Evolutionary conservation across 1,140 invertebrate species (phyloP), one percentile per base, ranked within the genome.

Genomic region (Mamestra configurata): DNA sequence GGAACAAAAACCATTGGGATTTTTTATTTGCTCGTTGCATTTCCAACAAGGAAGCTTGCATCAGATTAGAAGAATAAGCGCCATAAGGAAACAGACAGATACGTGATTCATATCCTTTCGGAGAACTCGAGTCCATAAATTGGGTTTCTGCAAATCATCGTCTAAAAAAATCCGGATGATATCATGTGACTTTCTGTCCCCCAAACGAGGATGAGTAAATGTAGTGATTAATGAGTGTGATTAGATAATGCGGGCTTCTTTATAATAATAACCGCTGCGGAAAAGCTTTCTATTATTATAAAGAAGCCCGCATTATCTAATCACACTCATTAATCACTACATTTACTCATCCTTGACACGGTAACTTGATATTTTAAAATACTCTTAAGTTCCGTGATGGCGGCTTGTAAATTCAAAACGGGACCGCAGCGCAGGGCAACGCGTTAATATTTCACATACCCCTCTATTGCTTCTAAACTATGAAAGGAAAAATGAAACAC

Each of bases 401-500:
- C 53, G 35, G 31, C 43, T 49, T 77, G 72, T 78, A 81, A 82
- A 82, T 81, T 82, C 59, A 75, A 77, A 70, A 81, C 27, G 31
- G 68, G 37, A 75, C 79, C 82, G 72, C 79, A 66, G 72, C 49
- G 57, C 75, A 37, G 64, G 51, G 15, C 40, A 75, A 55, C 55
- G 61, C 79, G 66, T 84, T 80, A 80, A 82, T 80, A 80, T 84
- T 84, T 82, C 37, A 84, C 68, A 71, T 55, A 37, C 24, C 31
- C 79, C 31, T 76, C 73, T 77, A 77, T 82, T 77, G 57, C 79
- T 70, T 79, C 79, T 70, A 43, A 79, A 77, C 77, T 79, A 81
- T 82, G 80, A 81, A 78, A 83, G 82, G 80, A 83, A 83, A 81
- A 83, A 83, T 77, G 57, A 51, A 79, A 70, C 55, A 35, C 20